A percentile compares a stretch with the other conserved stretches of the same genome.
These are phyloP conservation scores for Asobara japonica DNA, from an alignment of 1,140 invertebrate species.

Conservation along the genomic window DNA sequence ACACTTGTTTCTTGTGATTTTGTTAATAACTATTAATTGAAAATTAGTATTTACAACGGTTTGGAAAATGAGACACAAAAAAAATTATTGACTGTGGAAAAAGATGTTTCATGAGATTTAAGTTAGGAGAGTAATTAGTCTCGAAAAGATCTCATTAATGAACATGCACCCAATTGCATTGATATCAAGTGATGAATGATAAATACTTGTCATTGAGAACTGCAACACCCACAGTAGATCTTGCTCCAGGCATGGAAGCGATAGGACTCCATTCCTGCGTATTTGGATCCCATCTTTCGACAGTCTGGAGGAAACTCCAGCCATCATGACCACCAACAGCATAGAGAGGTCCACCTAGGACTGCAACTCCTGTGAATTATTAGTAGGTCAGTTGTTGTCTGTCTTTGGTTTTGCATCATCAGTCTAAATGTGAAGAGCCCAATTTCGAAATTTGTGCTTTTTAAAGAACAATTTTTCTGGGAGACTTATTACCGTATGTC, in stretches of 20 bases:
- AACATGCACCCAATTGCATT: not conserved
- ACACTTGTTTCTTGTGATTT: too few species aligned
- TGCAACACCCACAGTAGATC: conserved; percentile 90
- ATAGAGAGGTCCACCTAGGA: conserved; percentile 88
- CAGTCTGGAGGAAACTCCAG: conserved; percentile 93
- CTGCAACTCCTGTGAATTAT: conserved; percentile 77
- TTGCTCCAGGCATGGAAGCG: conserved; percentile 84
- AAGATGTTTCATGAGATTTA: too few species aligned
- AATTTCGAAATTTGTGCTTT: not conserved
- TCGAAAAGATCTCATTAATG: too few species aligned
- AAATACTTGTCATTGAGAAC: conserved; percentile 81
- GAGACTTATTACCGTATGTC: too few species aligned
- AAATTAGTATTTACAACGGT: too few species aligned
- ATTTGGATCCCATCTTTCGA: conserved; percentile 91
- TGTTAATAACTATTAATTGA: too few species aligned
- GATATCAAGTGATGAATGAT: not conserved
- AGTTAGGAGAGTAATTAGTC: too few species aligned
- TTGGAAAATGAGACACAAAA: not conserved
- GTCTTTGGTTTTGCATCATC: not conserved
- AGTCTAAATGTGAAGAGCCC: not conserved
- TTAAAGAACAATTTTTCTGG: too few species aligned
- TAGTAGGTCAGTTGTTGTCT: not conserved
- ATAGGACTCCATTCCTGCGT: conserved; percentile 88
- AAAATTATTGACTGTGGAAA: too few species aligned
- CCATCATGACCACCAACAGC: conserved; percentile 95